Evolutionary conservation across 2,113 vertebrate genomes (phyloP).

Genomic region (Kryptolebias marmoratus): DNA sequence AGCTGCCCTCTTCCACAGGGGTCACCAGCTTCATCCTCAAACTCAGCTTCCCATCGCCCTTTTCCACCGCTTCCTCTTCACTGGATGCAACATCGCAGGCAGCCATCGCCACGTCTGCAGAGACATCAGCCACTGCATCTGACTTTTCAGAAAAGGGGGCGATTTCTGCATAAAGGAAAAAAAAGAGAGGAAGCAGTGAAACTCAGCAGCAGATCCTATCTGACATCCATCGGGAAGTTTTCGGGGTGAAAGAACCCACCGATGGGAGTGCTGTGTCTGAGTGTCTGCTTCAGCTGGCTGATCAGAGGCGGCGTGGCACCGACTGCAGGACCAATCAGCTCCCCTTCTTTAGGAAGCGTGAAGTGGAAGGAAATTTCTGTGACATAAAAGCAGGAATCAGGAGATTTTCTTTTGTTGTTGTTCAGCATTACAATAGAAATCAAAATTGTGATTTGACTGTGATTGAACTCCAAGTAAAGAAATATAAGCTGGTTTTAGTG

Average conservation of each 20-base stretch:
- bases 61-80: conserved; percentile 58
- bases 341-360: conserved; percentile 90
- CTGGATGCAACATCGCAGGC: conserved; percentile 79
- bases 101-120: conserved; percentile 82
- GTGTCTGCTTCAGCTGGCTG: conserved; percentile 89
- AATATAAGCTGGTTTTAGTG: too few relatives aligned
- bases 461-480: too few relatives aligned
- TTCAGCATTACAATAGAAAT: neutral
- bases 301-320: conserved; percentile 86
- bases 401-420: neutral
- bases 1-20: conserved; percentile 87
- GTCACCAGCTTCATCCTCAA: conserved; percentile 91
- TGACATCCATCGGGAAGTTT: neutral
- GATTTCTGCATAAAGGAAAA: conserved; percentile 75
- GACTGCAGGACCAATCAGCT: conserved; percentile 84
- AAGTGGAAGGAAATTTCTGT: conserved; percentile 90
- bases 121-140: conserved; percentile 62
- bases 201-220: neutral
- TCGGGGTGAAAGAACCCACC: conserved; percentile 79
- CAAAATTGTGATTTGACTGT: neutral
- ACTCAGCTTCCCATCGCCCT: conserved; percentile 85
- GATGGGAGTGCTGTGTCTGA: conserved; percentile 97
- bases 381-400: conserved; percentile 15
- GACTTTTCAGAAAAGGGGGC: conserved; percentile 83
- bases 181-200: too few relatives aligned